Conservation (phyloP, 2,797 vertebrate species). For the Coendou prehensilis region DNA sequence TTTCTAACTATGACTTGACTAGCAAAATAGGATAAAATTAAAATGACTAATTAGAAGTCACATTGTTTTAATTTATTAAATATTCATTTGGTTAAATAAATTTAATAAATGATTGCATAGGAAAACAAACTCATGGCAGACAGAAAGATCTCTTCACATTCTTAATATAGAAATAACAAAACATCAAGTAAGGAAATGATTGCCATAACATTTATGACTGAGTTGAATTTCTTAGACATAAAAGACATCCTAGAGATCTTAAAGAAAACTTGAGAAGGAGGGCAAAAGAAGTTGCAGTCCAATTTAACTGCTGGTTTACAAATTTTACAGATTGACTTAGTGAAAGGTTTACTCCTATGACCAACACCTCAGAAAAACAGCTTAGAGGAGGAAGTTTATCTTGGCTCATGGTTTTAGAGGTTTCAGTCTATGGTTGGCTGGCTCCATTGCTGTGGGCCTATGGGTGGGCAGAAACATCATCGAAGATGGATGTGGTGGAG, state of each 20-base stretch:
- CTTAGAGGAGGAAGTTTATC: neutral
- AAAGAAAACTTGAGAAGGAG: neutral
- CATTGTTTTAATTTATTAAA: conserved; percentile 23
- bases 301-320: neutral
- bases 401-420: neutral
- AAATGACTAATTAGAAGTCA: neutral
- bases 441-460: neutral
- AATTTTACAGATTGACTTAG: neutral
- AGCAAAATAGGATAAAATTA: neutral
- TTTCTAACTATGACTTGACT: neutral
- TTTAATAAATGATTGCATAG: neutral
- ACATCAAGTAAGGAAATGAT: neutral
- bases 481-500: neutral
- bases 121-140: neutral
- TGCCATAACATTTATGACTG: neutral
- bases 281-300: neutral
- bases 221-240: neutral
- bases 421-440: neutral
- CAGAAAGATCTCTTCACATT: neutral
- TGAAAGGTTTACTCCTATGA: neutral
- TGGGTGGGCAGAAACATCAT: neutral
- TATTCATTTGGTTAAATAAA: neutral
- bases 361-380: neutral
- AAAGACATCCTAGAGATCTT: neutral
- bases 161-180: conserved; percentile 24